Evolutionary conservation across 2,113 vertebrate genomes (phyloP).

Genomic region (Cephalopterus ornatus): DNA sequence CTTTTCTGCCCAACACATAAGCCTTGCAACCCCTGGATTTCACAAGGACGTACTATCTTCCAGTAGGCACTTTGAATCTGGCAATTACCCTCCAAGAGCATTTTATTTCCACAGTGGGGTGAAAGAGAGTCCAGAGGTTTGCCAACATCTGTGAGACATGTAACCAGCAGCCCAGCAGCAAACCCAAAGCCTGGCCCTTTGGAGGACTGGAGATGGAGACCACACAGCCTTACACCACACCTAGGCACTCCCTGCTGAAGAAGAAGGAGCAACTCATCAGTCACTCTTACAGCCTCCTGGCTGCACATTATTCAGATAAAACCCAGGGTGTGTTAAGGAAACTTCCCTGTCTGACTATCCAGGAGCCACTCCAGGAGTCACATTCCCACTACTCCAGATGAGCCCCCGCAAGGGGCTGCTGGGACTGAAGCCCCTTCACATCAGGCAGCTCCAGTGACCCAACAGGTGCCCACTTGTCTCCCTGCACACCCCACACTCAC

Average conservation of each 20-base stretch:
- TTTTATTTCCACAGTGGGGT: neutral
- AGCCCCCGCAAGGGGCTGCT: neutral
- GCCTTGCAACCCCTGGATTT: neutral
- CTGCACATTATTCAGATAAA: neutral
- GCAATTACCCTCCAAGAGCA: neutral
- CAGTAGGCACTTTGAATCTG: neutral
- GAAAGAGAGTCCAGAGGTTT: neutral
- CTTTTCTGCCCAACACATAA: neutral
- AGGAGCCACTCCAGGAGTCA: neutral
- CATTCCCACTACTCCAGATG: neutral
- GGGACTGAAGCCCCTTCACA: neutral
- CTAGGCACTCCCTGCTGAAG: neutral
- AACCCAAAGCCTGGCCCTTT: neutral
- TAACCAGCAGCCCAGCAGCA: neutral
- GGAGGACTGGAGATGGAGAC: fast-evolving
- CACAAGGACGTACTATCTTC: neutral
- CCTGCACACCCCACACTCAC: neutral
- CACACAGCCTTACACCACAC: neutral
- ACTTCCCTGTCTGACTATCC: neutral
- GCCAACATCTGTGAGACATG: neutral
- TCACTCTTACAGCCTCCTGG: neutral
- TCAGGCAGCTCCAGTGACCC: neutral
- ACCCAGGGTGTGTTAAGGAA: neutral
- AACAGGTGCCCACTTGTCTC: neutral
- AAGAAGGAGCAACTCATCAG: neutral